These are phyloP conservation scores for Eupsilia transversa DNA, from an alignment of 2,888 invertebrate species.

Conservation along the genomic window DNA sequence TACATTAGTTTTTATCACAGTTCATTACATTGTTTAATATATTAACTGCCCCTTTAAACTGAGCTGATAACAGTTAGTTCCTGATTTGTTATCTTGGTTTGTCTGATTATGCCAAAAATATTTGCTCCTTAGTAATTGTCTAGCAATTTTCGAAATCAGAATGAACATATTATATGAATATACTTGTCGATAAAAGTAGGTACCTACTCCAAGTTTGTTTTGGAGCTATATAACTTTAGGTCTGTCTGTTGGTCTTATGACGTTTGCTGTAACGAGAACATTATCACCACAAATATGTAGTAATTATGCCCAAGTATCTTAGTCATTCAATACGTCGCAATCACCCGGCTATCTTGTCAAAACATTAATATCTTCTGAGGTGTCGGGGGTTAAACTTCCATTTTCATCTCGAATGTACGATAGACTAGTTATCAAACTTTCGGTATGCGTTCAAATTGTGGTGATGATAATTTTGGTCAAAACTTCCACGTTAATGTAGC, in stretches of 20 bases:
- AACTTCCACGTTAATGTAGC: slow-evolving; percentile 24
- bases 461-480: slow-evolving; percentile 18
- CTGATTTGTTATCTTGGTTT: slow-evolving; percentile 35
- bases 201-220: slow-evolving; percentile 1
- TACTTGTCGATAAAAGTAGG: neutral
- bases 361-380: slow-evolving; percentile 40
- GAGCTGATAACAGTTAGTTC: slow-evolving; percentile 47
- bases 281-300: slow-evolving; percentile 33
- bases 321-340: slow-evolving; percentile 49
- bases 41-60: slow-evolving; percentile 39
- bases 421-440: slow-evolving; percentile 42
- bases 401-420: slow-evolving; percentile 64
- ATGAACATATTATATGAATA: neutral
- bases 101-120: slow-evolving; percentile 29
- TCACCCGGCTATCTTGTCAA: slow-evolving; percentile 43
- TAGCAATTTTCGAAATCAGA: slow-evolving; percentile 10
- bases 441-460: slow-evolving; percentile 29
- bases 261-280: slow-evolving; percentile 11
- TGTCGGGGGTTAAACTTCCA: slow-evolving; percentile 45
- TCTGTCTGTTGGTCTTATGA: slow-evolving; percentile 2
- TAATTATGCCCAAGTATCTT: slow-evolving; percentile 39
- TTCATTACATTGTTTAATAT: slow-evolving; percentile 44
- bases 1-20: slow-evolving; percentile 38
- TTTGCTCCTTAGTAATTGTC: slow-evolving; percentile 4
- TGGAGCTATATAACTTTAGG: neutral